These are phyloP conservation scores for Sus scrofa DNA, from an alignment of 2,113 vertebrate genomes.

Conservation along the genomic window T2T-Sscrofa CM000816.6:3386001-3386500, in stretches of 20 bases:
- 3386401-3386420: fast-evolving
- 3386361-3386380: fast-evolving
- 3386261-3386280: not conserved
- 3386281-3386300: fast-evolving
- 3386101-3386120: not conserved
- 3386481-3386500: fast-evolving
- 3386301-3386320: fast-evolving
- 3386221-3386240: not conserved
- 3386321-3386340: fast-evolving
- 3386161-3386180: not conserved
- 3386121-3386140: not conserved
- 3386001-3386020: fast-evolving
- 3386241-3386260: fast-evolving
- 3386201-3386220: not conserved
- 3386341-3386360: not conserved
- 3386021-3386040: fast-evolving
- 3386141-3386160: not conserved
- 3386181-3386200: fast-evolving
- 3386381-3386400: not conserved
- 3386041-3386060: not conserved
- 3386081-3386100: not conserved
- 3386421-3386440: fast-evolving
- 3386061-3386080: not conserved
- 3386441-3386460: fast-evolving
- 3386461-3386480: not conserved